These are phyloP conservation scores for Caenorhabditis brenneri DNA, from an alignment of 1,140 invertebrate species.

Conservation along the genomic window DNA sequence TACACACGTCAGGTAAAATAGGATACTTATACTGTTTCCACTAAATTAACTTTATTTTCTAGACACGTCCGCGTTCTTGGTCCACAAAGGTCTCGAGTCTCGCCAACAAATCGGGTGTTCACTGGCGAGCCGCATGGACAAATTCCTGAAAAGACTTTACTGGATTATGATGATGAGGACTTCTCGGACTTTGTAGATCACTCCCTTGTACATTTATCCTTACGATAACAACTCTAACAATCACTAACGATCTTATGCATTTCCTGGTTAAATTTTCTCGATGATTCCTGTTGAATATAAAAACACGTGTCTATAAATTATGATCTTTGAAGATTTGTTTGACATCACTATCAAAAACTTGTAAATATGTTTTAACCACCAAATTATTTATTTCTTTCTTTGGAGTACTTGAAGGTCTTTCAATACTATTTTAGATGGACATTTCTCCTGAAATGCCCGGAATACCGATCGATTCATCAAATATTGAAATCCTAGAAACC, in stretches of 20 bases:
- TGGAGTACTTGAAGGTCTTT: neutral
- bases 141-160: neutral
- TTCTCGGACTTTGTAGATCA: neutral
- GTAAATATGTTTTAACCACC: neutral
- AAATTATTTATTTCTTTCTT: neutral
- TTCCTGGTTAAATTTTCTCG: neutral
- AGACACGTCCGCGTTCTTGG: neutral
- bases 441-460: constrained; percentile 12
- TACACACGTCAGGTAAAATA: constrained; percentile 51
- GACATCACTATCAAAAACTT: neutral
- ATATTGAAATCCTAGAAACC: neutral
- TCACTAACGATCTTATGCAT: neutral
- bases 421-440: neutral
- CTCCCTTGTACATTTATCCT: constrained; percentile 11
- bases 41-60: neutral
- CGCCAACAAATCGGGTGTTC: constrained; percentile 2
- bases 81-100: neutral
- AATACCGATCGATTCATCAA: neutral
- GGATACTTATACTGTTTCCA: neutral
- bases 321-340: neutral
- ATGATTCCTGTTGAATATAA: neutral
- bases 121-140: constrained; percentile 3
- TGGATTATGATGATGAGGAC: neutral
- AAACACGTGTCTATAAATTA: neutral
- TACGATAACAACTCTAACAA: neutral